Evolutionary conservation across 2,888 invertebrate genomes (phyloP), one percentile per base, ranked within the genome.

Genomic region (Campoletis raptor): DNA sequence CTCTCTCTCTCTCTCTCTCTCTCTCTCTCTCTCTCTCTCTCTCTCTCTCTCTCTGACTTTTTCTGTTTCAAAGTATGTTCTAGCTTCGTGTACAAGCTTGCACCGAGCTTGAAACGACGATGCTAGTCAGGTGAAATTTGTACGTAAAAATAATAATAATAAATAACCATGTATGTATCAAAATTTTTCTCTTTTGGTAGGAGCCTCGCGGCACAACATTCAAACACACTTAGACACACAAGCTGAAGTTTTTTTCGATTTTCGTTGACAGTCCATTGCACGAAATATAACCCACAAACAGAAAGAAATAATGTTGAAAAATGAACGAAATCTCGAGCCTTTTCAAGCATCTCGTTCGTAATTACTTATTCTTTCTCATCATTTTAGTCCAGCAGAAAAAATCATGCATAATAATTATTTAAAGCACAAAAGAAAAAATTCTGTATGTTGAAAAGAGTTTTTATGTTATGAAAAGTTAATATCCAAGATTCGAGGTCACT

Each of bases 51-150:
- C 61, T 24, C 69, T 57, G 69, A 24, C 40, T 79, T 21, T 45
- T 36, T 18, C 61, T 30, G 8, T 79, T 78, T 48, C 67, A 67
- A 54, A 61, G 64, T 76, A 77, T 21, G 61, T 52, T 78, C 61
- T 40, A 67, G 67, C 61, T 73, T 37, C 64, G 57, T 76, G 74
- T 57, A 76, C 57, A 79, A 79, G 61, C 82, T 82, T 79, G 74
- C 82, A 36, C 61, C 61, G 70, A 79, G 73, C 64, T 57, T 40
- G 67, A 67, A 74, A 79, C 61, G 61, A 61, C 78, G 40, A 74
- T 45, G 77, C 78, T 79, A 69, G 64, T 61, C 61, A 52, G 64
- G 52, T 54, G 36, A 74, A 78, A 57, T 67, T 78, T 73, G 61
- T 52, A 37, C 40, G 52, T 69, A 9, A 57, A 57, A 69, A 76